phyloP scores from a whole-genome alignment of 2,888 invertebrate genomes.

The Sepiola atlantica region DNA sequence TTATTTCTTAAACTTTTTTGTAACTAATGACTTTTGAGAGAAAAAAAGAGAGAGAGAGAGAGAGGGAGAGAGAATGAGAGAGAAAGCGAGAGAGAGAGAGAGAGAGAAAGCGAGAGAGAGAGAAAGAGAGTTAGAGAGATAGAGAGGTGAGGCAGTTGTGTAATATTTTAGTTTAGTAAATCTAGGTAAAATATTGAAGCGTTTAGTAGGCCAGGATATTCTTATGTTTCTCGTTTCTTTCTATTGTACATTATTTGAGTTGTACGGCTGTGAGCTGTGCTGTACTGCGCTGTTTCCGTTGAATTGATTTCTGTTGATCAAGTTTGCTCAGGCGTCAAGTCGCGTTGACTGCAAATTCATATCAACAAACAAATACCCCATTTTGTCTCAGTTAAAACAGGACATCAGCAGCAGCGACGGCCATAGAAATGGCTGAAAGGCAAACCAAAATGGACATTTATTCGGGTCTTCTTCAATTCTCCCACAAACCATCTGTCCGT shows the following conservation, averaged over 20 bases:
- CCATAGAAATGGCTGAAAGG: not conserved
- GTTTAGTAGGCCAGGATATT: conserved; percentile 19
- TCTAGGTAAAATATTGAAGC: not conserved
- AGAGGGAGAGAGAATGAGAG: no score
- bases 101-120: no score
- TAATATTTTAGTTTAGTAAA: not conserved
- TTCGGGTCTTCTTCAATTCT: not conserved
- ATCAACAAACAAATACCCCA: not conserved
- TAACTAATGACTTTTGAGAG: no score
- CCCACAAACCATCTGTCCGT: not conserved
- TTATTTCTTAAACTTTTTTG: no score
- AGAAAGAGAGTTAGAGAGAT: not conserved
- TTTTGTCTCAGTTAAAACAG: not conserved
- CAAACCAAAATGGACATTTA: not conserved
- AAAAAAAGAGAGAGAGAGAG: no score
- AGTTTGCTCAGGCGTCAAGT: not conserved
- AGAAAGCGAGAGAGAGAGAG: no score
- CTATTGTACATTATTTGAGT: conserved; percentile 1
- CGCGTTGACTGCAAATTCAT: not conserved
- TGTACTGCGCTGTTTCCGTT: not conserved
- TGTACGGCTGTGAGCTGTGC: not conserved
- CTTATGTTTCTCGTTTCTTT: not conserved
- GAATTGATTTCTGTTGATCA: not conserved
- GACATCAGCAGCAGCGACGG: not conserved
- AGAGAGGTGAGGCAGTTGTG: not conserved